Base-by-base conservation (phyloP, 2,888 invertebrate genomes). In the Drosophila borealis region DNA sequence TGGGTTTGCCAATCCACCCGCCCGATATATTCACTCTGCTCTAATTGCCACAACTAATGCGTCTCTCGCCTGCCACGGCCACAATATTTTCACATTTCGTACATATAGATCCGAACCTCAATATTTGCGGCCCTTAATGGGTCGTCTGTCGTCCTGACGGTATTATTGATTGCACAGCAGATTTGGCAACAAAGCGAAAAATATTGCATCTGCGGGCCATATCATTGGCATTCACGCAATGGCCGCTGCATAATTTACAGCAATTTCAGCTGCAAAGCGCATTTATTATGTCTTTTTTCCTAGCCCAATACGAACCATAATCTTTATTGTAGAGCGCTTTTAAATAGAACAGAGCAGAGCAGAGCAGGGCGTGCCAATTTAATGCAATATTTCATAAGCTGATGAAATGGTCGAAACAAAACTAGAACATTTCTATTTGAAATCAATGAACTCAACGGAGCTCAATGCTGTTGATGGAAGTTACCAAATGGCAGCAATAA, bases 201-300 rank as follows among this genome's bases (percentile, higher is more conserved):
- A 64, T 50, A 44, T 54, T 61, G 59, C 86, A 81, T 81, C 66
- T 59, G 51, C 60, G 46, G 42, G 8, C 79, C 55, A 39, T 76
- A 60, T 72, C 74, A 83, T 80, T 82, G 88, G 49, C 61, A 87
- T 81, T 84, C 89, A 71, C 60, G 65, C 70, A 65, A 62, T 60
- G 70, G 64, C 65, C 67, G 59, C 57, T 88, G 89, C 69, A 89
- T 85, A 89, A 88, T 83, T 83, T 85, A 89, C 88, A 85, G 68
- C 70, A 66, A 70, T 87, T 89, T 86, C 61, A 50, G 50, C 45
- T 53, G 69, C 49, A 57, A 29, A 59, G 62, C 46, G 53, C 53
- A 61, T 77, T 42, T 54, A 33, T 44, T 34, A 37, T 25, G 36
- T 46, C 17, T 4, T 39, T 3, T 2, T 29, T 17, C 2, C 33